Conservation (phyloP, 2,113 vertebrate genomes). For the Acrocephalus kingi region DNA sequence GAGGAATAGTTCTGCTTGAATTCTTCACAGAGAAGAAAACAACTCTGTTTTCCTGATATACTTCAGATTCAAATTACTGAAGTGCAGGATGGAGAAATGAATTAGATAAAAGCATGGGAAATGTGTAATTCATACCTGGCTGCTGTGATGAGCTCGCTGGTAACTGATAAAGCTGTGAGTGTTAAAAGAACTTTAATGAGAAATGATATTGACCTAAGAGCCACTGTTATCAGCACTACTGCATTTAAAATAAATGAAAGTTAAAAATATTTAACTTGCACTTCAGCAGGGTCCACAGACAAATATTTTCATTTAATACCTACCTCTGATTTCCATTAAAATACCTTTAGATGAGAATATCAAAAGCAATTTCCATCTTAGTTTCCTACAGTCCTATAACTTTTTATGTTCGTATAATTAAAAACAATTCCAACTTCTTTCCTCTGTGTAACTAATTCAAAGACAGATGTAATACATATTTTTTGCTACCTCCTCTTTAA, state of each 20-base stretch:
- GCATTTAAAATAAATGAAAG: neutral
- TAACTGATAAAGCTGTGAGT: neutral
- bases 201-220: neutral
- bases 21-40: conserved; percentile 16
- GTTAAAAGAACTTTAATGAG: neutral
- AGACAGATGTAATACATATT: neutral
- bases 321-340: neutral
- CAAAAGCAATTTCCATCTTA: neutral
- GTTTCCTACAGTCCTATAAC: neutral
- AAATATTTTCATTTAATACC: neutral
- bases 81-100: neutral
- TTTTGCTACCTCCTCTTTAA: neutral
- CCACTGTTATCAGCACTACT: neutral
- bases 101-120: neutral
- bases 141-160: neutral
- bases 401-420: neutral
- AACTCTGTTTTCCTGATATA: conserved; percentile 16
- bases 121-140: neutral
- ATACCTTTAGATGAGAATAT: neutral
- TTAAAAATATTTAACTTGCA: neutral
- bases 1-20: conserved; percentile 1
- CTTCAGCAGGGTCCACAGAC: neutral
- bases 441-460: neutral
- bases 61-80: conserved; percentile 30
- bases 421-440: neutral